Evolutionary conservation across 2,113 vertebrate species (phyloP).

Genomic region (Sinosuthora webbiana): DNA sequence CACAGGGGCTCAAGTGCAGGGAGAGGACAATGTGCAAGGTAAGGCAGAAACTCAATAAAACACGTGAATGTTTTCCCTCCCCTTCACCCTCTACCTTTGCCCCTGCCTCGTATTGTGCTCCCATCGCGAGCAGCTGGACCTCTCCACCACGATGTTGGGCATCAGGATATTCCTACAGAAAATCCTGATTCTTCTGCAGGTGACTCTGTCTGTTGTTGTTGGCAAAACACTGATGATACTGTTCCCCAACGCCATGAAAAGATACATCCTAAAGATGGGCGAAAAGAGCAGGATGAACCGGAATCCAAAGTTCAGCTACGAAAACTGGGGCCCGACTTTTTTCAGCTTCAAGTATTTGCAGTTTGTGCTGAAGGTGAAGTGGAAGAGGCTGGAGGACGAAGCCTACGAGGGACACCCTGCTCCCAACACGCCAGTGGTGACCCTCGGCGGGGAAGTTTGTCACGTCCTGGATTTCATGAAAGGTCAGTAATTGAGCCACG

Average conservation of each 20-base stretch:
- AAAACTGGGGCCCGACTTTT: slow-evolving; percentile 87
- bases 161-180: slow-evolving; percentile 23
- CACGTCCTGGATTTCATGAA: slow-evolving; percentile 75
- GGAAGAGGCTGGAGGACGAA: slow-evolving; percentile 80
- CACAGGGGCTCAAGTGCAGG: background rate
- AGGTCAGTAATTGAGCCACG: slow-evolving; percentile 59
- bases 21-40: accelerated
- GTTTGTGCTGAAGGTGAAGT: slow-evolving; percentile 71
- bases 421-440: slow-evolving; percentile 80
- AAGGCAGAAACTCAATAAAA: background rate
- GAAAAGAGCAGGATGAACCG: slow-evolving; percentile 71
- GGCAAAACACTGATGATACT: slow-evolving; percentile 70
- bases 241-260: slow-evolving; percentile 74
- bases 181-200: slow-evolving; percentile 60
- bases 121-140: background rate
- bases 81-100: slow-evolving; percentile 33
- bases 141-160: background rate
- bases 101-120: accelerated
- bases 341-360: slow-evolving; percentile 72
- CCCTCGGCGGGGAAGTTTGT: slow-evolving; percentile 48
- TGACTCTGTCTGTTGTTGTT: background rate
- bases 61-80: background rate
- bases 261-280: slow-evolving; percentile 71
- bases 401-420: slow-evolving; percentile 74
- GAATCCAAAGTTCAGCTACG: slow-evolving; percentile 81